Percentiles rank a stretch among this genome's conserved stretches.
These are phyloP conservation scores for Lipotes vexillifer DNA, from an alignment of 2,113 vertebrate species.

Conservation along the genomic window DNA sequence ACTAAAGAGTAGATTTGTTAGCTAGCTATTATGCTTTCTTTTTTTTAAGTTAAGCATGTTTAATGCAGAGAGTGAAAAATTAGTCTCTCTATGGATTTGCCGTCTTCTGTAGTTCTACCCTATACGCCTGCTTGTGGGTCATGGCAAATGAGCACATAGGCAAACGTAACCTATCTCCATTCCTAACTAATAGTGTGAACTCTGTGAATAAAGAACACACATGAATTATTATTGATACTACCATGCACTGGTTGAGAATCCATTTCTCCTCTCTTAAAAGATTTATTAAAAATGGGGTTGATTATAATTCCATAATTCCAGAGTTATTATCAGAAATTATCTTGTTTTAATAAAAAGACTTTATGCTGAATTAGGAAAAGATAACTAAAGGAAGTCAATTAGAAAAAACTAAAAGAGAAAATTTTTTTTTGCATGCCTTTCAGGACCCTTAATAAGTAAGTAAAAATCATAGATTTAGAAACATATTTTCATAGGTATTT, in stretches of 20 bases:
- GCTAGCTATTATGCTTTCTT: background rate
- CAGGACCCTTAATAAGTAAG: conserved; percentile 68
- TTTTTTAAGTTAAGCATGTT: background rate
- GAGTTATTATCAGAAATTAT: background rate
- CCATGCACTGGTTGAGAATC: background rate
- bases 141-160: background rate
- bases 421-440: conserved; percentile 51
- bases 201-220: background rate
- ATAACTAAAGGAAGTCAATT: conserved; percentile 24
- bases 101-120: background rate
- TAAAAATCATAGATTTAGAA: conserved; percentile 61
- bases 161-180: background rate
- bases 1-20: background rate
- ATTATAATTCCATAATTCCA: background rate
- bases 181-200: background rate
- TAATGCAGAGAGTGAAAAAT: background rate
- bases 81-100: background rate
- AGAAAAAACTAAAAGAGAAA: conserved; percentile 43
- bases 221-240: background rate
- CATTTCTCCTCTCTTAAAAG: background rate
- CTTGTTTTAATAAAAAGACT: conserved; percentile 28
- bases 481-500: conserved; percentile 58
- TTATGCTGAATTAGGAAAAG: conserved; percentile 21
- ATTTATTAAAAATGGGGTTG: conserved; percentile 2
- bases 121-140: background rate